Conservation (phyloP, 1,140 invertebrate species). For the Hesperophylax magnus region DNA sequence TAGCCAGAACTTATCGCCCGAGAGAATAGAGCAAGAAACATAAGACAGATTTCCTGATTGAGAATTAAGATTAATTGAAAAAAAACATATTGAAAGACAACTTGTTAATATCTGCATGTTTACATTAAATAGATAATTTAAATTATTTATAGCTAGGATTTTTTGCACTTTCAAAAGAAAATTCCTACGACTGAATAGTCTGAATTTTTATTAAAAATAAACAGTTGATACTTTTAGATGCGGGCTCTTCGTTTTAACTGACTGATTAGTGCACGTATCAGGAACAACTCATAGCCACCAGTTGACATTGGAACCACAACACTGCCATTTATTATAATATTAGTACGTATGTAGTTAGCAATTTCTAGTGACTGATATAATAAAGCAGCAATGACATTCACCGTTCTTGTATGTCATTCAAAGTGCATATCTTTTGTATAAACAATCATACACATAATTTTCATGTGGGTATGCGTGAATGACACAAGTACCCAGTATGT, state of each 20-base stretch:
- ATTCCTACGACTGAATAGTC: no score
- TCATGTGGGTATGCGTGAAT: background rate
- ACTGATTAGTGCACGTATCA: background rate
- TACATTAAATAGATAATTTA: no score
- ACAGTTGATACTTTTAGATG: background rate
- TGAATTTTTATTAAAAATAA: background rate
- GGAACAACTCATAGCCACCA: conserved; percentile 11
- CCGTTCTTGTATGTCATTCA: background rate
- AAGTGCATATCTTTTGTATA: background rate
- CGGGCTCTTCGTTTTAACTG: background rate
- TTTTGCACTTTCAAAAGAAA: no score
- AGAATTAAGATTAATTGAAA: no score
- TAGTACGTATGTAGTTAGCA: background rate
- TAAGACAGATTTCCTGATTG: no score
- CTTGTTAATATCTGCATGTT: no score
- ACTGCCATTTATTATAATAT: background rate
- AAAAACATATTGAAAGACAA: no score
- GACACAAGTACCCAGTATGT: no score
- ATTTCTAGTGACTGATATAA: conserved; percentile 18
- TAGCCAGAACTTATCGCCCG: no score
- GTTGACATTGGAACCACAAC: conserved; percentile 26
- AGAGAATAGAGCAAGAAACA: no score
- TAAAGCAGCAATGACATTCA: conserved; percentile 14
- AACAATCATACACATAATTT: no score
- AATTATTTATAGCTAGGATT: no score